A percentile compares a stretch with the other conserved stretches of the same genome.
Evolutionary conservation across 2,888 invertebrate genomes (phyloP).

Genomic region (Trachelus tabidus): DNA sequence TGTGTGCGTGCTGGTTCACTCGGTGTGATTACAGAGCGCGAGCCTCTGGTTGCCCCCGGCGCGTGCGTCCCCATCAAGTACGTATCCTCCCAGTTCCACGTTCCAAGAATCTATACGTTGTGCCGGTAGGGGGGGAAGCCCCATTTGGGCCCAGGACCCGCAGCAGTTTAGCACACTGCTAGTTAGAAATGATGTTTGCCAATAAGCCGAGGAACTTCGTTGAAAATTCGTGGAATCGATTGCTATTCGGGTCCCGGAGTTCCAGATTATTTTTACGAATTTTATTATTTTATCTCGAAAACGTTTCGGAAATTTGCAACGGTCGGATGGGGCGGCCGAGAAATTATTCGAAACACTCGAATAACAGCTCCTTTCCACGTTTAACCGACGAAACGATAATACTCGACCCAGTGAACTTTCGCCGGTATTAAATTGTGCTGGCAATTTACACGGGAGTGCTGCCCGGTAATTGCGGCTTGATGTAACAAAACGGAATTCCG

Average conservation of each 20-base stretch:
- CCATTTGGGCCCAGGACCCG: not conserved
- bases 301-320: not conserved
- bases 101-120: conserved; percentile 21
- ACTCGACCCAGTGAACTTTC: conserved; percentile 42
- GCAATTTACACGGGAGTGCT: conserved; percentile 40
- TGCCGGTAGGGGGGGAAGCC: not conserved
- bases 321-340: not conserved
- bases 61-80: conserved; percentile 60
- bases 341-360: conserved; percentile 13
- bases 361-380: conserved; percentile 15
- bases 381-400: not conserved
- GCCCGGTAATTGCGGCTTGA: conserved; percentile 19
- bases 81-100: conserved; percentile 29
- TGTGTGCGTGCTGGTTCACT: conserved; percentile 29
- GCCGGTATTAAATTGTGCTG: conserved; percentile 52
- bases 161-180: not conserved
- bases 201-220: not conserved
- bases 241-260: not conserved
- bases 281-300: not conserved
- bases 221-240: not conserved
- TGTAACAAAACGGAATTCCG: conserved; percentile 32
- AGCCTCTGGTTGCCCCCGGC: conserved; percentile 64
- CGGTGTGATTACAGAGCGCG: conserved; percentile 64
- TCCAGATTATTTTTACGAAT: not conserved
- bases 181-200: not conserved